Evolutionary conservation across 1,140 invertebrate genomes (phyloP).

Genomic region (Drosophila murphyi): DNA sequence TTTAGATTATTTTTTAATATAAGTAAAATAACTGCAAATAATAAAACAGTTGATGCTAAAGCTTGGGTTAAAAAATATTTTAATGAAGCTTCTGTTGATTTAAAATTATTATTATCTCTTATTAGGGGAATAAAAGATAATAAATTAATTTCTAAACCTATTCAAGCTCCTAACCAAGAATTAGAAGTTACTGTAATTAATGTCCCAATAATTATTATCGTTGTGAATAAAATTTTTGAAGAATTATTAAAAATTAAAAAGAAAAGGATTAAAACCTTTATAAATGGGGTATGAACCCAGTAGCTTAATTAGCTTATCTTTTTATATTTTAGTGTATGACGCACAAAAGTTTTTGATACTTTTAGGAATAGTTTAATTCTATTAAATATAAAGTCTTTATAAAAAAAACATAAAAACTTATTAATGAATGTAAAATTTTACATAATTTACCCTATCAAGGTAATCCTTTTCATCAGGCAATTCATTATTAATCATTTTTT

Average conservation of each 20-base stretch:
- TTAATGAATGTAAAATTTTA: conserved; percentile 42
- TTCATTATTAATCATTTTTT: conserved; percentile 75
- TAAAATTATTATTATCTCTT: conserved; percentile 84
- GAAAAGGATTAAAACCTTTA: conserved; percentile 84
- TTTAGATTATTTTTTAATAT: conserved; percentile 78
- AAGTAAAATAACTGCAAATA: conserved; percentile 84
- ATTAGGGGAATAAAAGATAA: conserved; percentile 85
- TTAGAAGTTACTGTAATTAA: conserved; percentile 85
- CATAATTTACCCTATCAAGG: conserved; percentile 86
- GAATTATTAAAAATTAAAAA: conserved; percentile 85
- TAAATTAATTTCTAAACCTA: conserved; percentile 87
- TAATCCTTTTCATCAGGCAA: conserved; percentile 86
- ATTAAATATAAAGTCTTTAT: conserved; percentile 83
- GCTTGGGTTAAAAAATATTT: conserved; percentile 86
- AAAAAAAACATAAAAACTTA: conserved; percentile 24
- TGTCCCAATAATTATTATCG: conserved; percentile 84
- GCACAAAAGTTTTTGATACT: conserved; percentile 86
- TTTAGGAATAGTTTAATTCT: conserved; percentile 86
- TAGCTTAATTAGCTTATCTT: conserved; percentile 85
- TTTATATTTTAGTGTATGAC: conserved; percentile 86
- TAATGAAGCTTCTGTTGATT: conserved; percentile 84
- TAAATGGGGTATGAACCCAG: conserved; percentile 85
- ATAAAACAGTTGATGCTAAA: conserved; percentile 84
- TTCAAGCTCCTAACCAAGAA: conserved; percentile 85
- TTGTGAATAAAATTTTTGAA: conserved; percentile 85